A percentile compares a stretch with the other conserved stretches of the same genome.
Conservation (phyloP, 1,140 invertebrate genomes). For the Lamellibrachia luymesi region DNA sequence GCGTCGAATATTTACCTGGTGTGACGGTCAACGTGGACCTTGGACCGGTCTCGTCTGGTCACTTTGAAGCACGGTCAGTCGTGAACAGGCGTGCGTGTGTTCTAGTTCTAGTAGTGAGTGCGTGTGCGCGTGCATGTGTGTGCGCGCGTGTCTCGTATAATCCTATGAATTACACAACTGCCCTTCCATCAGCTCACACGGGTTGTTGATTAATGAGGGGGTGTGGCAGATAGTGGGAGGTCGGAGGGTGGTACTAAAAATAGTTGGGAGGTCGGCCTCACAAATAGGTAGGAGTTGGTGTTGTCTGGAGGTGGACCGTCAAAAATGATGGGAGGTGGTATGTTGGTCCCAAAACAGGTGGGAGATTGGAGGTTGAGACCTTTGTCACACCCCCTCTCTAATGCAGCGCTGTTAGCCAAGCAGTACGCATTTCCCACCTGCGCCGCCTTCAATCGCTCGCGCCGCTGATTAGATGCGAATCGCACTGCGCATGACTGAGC, state of each 20-base stretch:
- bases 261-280: no score
- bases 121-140: background rate
- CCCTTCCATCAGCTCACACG: no score
- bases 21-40: background rate
- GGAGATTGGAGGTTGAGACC: no score
- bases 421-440: background rate
- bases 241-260: no score
- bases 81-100: background rate
- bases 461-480: background rate
- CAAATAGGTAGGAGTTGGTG: no score
- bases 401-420: no score
- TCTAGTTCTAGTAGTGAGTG: background rate
- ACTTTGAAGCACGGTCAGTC: background rate
- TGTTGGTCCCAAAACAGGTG: no score
- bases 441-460: background rate
- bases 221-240: no score
- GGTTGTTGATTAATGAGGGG: no score
- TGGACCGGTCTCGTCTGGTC: background rate
- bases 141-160: background rate
- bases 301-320: no score
- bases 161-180: background rate
- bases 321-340: no score
- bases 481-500: background rate
- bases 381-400: no score
- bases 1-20: background rate